Conservation (phyloP, 2,888 invertebrate species). For the Drosophila meridiana region DNA sequence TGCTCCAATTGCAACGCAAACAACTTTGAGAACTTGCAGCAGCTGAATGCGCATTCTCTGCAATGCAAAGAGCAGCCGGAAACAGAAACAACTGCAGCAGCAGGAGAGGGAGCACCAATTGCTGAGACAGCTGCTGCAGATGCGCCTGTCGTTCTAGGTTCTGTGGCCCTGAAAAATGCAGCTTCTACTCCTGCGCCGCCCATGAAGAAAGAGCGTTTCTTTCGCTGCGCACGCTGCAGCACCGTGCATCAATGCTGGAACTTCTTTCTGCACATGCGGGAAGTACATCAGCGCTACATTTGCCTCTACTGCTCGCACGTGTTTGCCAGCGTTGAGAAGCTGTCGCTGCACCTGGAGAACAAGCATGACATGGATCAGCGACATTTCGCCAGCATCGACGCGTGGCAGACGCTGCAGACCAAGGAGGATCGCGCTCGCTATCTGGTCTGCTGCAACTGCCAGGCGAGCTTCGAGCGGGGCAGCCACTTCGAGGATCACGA, state of each 20-base stretch:
- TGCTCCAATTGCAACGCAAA: slow-evolving; percentile 90
- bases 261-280: slow-evolving; percentile 93
- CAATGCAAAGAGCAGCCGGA: slow-evolving; percentile 84
- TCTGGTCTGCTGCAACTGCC: slow-evolving; percentile 92
- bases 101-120: slow-evolving; percentile 73
- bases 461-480: slow-evolving; percentile 91
- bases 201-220: slow-evolving; percentile 87
- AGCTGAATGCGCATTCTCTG: slow-evolving; percentile 89
- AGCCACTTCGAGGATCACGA: slow-evolving; percentile 92
- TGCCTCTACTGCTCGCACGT: slow-evolving; percentile 94
- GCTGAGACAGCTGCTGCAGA: slow-evolving; percentile 57
- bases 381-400: slow-evolving; percentile 87
- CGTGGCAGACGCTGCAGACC: slow-evolving; percentile 86
- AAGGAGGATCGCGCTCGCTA: slow-evolving; percentile 87
- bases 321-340: slow-evolving; percentile 92
- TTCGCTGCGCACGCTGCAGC: slow-evolving; percentile 92
- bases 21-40: slow-evolving; percentile 88
- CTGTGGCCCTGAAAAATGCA: neutral
- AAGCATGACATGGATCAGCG: slow-evolving; percentile 92
- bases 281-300: slow-evolving; percentile 92
- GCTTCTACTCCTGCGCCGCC: neutral
- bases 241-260: slow-evolving; percentile 95
- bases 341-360: slow-evolving; percentile 91
- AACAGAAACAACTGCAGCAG: slow-evolving; percentile 59
- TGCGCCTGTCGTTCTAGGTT: slow-evolving; percentile 59